Base-by-base conservation (phyloP, 2,888 invertebrate species). In the Rhorus exstirpatorius region DNA sequence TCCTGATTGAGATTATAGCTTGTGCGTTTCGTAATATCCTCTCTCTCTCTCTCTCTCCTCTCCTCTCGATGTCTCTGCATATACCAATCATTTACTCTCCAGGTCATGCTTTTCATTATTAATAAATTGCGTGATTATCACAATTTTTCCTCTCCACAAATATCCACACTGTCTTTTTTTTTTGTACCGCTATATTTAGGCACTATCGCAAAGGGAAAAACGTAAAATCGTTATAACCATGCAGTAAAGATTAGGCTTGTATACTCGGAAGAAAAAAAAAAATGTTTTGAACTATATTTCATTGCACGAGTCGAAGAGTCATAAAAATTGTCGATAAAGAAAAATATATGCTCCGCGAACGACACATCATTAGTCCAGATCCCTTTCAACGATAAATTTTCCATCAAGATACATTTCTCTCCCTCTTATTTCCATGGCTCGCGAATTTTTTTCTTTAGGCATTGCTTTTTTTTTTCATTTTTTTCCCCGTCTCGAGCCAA, bases 101-200 rank as follows among this genome's bases (percentile, higher is more conserved):
- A n/a, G 49, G 58, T 65, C 63, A 65, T 35, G 60, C 19, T 35
- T 21, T 63, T 82, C 78, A 81, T 81, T 79, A 82, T 82, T 79
- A 79, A 82, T 82, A 79, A 82, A 82, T 75, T 74, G 78, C 82
- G 58, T 65, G 82, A 75, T 70, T 55, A 10, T 58, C 55, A 65
- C 78, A 65, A 70, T 65, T 71, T 79, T 68, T 72, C 46, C 61
- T 58, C 49, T 35, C 38, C 55, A 31, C 41, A 41, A 68, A 35
- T 14, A 41, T 21, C 31, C 41, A 10, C 10, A 49, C 49, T 14
- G 44, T 44, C 41, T 21, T 14, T 2, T 31, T 31, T n/a, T n/a
- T n/a, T 14, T 26, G 53, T 53, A 51, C 10, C 65, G 38, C 65
- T 60, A 21, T 76, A 58, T 17, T 31, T 38, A 19, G 41, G 19